phyloP scores from a whole-genome alignment of 2,113 vertebrate genomes.

The Ondatra zibethicus region DNA sequence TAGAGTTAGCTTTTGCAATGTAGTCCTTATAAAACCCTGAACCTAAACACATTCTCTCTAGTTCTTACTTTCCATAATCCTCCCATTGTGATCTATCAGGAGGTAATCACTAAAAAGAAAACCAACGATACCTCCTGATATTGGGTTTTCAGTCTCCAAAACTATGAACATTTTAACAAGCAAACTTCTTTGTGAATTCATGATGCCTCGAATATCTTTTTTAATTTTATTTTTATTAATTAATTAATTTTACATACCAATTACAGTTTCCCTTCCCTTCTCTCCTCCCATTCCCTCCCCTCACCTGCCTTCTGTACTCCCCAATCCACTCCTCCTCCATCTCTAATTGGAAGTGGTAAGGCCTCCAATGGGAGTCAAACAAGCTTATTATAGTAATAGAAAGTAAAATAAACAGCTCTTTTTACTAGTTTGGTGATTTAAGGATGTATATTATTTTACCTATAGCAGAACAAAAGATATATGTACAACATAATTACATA shows the following conservation, averaged over 20 bases:
- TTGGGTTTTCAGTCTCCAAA: neutral
- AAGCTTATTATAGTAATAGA: neutral
- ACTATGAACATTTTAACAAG: neutral
- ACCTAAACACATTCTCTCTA: neutral
- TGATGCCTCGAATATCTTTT: neutral
- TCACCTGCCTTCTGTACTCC: too few relatives aligned
- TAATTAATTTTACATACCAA: too few relatives aligned
- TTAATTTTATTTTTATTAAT: too few relatives aligned
- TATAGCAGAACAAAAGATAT: neutral
- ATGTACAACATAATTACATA: neutral
- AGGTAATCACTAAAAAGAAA: neutral
- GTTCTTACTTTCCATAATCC: neutral
- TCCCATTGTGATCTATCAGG: neutral
- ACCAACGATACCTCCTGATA: neutral
- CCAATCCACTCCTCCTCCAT: too few relatives aligned
- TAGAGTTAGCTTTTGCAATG: neutral
- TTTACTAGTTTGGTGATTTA: constrained; percentile 4
- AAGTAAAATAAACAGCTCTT: neutral
- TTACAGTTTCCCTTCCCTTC: too few relatives aligned
- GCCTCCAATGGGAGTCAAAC: too few relatives aligned
- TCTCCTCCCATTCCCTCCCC: too few relatives aligned
- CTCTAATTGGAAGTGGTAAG: too few relatives aligned
- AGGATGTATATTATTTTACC: neutral
- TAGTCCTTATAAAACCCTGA: neutral
- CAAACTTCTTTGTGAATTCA: neutral